Evolutionary conservation across 1,140 invertebrate species (phyloP), one percentile per base, ranked within the genome.

Genomic region (Zaprionus lachaisei): DNA sequence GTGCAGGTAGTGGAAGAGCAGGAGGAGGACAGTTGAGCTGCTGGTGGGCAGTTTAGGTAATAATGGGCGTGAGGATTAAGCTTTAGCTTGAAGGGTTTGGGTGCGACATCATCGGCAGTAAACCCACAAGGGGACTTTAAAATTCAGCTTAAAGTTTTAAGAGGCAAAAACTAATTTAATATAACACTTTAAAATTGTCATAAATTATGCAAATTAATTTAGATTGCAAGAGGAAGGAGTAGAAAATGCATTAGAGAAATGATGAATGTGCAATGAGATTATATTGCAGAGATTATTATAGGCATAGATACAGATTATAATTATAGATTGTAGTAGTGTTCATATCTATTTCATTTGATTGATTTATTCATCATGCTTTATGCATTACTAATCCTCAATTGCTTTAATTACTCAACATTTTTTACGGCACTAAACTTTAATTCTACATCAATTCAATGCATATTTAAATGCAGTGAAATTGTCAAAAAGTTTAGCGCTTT

Each of bases 401-500:
- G 47, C 20, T 5, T 51, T 51, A 51, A 51, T 51, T 51, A 24
- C 20, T 41, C 6, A n/a, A 24, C 47, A 5, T 24, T 22, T 22
- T 49, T 22, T 22, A 22, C 20, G 3, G 20, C 12, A 49, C 47
- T 49, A 20, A n/a, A 5, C 20, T 24, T 51, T 24, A 51, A 51
- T 51, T 49, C 47, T 17, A 11, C 47, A 17, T 37, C 20, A 14
- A 28, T 34, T 15, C 7, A 4, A 26, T 31, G 51, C 5, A 66
- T 64, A 64, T 64, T 64, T 54, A 66, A 56, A 4, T 15, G 28
- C 41, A 54, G 2, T 24, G 34, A 65, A 66, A 56, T 56, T 26
- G 12, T 54, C 61, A 56, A 63, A 71, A 63, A 64, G 24, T 71
- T 71, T 64, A 26, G 62, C 22, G 31, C 41, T 54, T 66, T 67